phyloP scores from a whole-genome alignment of 2,797 vertebrate species.

The Myotis planiceps region DNA sequence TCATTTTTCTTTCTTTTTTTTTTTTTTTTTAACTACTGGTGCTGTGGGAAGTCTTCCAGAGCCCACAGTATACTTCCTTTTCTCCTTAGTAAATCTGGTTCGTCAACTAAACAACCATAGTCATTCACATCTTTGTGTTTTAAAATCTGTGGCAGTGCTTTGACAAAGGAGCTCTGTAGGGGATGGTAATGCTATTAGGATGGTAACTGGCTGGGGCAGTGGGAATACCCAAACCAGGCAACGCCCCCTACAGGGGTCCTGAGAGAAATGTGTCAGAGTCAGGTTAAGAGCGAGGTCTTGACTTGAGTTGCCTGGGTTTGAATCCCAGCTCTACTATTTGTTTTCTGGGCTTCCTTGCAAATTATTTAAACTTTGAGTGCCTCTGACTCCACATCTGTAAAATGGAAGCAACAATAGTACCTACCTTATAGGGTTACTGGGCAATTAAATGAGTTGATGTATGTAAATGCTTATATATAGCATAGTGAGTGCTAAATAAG shows the following conservation, averaged over 20 bases:
- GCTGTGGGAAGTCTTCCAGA: not conserved
- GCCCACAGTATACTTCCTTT: constrained; percentile 27
- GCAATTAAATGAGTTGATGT: not conserved
- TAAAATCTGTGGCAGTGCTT: constrained; percentile 20
- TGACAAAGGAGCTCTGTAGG: constrained; percentile 63
- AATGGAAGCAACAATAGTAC: not conserved
- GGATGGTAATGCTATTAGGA: constrained; percentile 56
- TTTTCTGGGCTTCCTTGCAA: not conserved
- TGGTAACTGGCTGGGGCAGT: not conserved
- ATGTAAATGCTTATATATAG: not conserved
- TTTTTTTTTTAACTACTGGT: not conserved
- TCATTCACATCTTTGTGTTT: constrained; percentile 46
- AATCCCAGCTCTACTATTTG: not conserved
- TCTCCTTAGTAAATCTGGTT: constrained; percentile 43
- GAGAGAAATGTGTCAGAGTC: not conserved
- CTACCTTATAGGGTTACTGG: not conserved
- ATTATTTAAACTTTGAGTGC: not conserved
- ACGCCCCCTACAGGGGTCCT: not conserved
- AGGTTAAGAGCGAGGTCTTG: not conserved
- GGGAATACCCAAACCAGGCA: not conserved
- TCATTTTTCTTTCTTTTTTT: not conserved
- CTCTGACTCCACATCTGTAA: not conserved
- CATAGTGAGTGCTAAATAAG: not conserved
- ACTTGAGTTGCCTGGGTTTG: not conserved
- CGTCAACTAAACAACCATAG: constrained; percentile 7